A percentile compares a stretch with the other conserved stretches of the same genome.
phyloP scores from a whole-genome alignment of 2,888 invertebrate species.

The Rhagonycha lutea region DNA sequence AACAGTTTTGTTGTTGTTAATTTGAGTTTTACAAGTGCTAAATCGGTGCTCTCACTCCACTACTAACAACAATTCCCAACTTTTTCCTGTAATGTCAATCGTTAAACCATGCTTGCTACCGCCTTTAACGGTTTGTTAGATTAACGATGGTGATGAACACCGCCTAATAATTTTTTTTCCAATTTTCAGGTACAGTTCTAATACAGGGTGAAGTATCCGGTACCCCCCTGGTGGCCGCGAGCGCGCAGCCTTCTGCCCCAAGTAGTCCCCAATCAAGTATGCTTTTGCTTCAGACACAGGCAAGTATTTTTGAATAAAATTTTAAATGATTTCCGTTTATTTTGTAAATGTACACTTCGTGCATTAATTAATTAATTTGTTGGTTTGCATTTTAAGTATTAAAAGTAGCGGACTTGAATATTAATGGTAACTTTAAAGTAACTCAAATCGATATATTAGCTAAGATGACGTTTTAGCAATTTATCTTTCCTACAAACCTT shows the following conservation, averaged over 20 bases:
- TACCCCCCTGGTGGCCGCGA: slow-evolving; percentile 55
- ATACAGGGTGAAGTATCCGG: slow-evolving; percentile 54
- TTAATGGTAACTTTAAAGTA: neutral
- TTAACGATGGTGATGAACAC: neutral
- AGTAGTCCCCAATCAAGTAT: slow-evolving; percentile 77
- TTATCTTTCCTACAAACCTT: neutral
- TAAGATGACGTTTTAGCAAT: neutral
- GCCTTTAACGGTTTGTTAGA: slow-evolving; percentile 32
- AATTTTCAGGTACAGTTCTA: slow-evolving; percentile 52
- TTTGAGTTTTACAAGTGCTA: slow-evolving; percentile 13
- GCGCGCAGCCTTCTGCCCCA: slow-evolving; percentile 65
- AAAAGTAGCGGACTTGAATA: neutral
- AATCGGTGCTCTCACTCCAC: neutral
- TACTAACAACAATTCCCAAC: neutral
- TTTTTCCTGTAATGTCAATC: slow-evolving; percentile 9
- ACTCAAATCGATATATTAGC: neutral
- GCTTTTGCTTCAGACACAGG: slow-evolving; percentile 93
- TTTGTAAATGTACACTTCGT: neutral
- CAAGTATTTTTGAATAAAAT: slow-evolving; percentile 53
- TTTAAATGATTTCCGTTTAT: neutral
- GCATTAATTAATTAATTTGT: neutral
- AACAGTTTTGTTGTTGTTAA: neutral
- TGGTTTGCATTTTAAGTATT: slow-evolving; percentile 1
- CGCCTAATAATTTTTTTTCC: neutral
- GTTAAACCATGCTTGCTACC: slow-evolving; percentile 31